A percentile compares a stretch with the other conserved stretches of the same genome.
phyloP scores from a whole-genome alignment of 2,797 vertebrate species.

The Gymnothorax javanicus region DNA sequence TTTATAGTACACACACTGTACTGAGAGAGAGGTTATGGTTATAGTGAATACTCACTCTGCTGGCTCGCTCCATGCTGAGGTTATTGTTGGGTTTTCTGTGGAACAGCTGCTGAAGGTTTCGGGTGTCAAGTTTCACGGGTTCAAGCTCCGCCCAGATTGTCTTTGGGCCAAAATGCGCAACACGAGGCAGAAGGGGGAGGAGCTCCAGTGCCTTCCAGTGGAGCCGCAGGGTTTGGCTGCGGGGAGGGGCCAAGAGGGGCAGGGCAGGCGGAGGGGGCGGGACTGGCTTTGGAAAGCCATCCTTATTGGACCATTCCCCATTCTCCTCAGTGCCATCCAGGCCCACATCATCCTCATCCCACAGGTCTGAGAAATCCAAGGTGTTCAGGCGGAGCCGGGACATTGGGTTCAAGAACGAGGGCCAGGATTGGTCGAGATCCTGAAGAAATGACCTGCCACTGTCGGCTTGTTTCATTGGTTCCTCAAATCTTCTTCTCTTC shows the following conservation, averaged over 20 bases:
- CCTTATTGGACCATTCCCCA: constrained; percentile 17
- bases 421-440: constrained; percentile 60
- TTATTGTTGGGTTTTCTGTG: constrained; percentile 57
- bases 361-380: constrained; percentile 77
- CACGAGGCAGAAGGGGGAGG: constrained; percentile 66
- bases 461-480: constrained; percentile 65
- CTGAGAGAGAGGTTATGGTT: no score
- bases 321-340: constrained; percentile 60
- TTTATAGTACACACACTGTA: no score
- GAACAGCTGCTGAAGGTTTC: constrained; percentile 69
- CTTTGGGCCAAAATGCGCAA: constrained; percentile 70
- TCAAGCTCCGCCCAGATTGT: constrained; percentile 76
- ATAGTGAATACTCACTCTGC: constrained; percentile 58
- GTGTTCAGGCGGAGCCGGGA: constrained; percentile 66
- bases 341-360: constrained; percentile 72
- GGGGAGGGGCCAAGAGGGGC: constrained; percentile 40
- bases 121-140: constrained; percentile 68
- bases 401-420: constrained; percentile 46
- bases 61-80: constrained; percentile 44
- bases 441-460: constrained; percentile 48
- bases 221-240: constrained; percentile 66
- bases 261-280: constrained; percentile 41
- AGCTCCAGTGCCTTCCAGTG: constrained; percentile 73
- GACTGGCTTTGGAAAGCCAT: constrained; percentile 38
- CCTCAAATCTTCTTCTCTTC: background rate